These are phyloP conservation scores for Diloba caeruleocephala DNA, from an alignment of 2,888 invertebrate genomes.

Conservation along the genomic window DNA sequence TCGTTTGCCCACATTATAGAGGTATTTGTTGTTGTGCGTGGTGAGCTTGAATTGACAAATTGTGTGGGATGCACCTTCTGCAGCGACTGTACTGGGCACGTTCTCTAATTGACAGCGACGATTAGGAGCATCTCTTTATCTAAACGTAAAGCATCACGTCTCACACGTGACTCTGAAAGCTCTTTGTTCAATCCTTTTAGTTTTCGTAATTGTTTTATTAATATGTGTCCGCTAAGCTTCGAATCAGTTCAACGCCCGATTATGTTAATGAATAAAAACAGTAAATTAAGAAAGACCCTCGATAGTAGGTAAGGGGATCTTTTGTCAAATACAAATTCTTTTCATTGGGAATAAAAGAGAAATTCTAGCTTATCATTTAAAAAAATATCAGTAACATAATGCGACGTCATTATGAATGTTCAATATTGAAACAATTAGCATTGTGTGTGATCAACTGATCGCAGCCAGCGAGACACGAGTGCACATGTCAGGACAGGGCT, in stretches of 20 bases:
- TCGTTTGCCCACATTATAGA: too few species aligned
- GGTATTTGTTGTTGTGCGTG: too few species aligned
- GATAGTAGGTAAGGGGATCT: not conserved
- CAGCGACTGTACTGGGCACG: not conserved
- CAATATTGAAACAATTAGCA: slow-evolving; percentile 21
- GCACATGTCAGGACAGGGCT: slow-evolving; percentile 6
- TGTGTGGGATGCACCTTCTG: not conserved
- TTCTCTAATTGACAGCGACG: slow-evolving; percentile 67
- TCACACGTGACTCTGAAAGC: slow-evolving; percentile 6
- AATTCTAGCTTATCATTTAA: slow-evolving; percentile 1
- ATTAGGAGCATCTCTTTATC: slow-evolving; percentile 55
- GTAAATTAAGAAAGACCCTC: not conserved
- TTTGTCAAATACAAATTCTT: slow-evolving; percentile 1
- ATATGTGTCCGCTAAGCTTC: not conserved
- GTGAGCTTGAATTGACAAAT: not conserved
- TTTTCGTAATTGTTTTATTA: slow-evolving; percentile 25
- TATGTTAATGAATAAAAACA: not conserved
- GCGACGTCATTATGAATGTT: slow-evolving; percentile 20
- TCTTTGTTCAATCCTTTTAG: slow-evolving; percentile 16
- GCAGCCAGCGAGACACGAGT: slow-evolving; percentile 21
- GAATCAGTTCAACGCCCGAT: not conserved
- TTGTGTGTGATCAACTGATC: not conserved
- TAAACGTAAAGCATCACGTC: slow-evolving; percentile 11
- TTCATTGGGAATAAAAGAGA: too few species aligned
- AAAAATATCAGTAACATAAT: slow-evolving; percentile 1